Evolutionary conservation across 2,797 vertebrate species (phyloP), one percentile per base, ranked within the genome.

Genomic region (Nannoperca obscura): DNA sequence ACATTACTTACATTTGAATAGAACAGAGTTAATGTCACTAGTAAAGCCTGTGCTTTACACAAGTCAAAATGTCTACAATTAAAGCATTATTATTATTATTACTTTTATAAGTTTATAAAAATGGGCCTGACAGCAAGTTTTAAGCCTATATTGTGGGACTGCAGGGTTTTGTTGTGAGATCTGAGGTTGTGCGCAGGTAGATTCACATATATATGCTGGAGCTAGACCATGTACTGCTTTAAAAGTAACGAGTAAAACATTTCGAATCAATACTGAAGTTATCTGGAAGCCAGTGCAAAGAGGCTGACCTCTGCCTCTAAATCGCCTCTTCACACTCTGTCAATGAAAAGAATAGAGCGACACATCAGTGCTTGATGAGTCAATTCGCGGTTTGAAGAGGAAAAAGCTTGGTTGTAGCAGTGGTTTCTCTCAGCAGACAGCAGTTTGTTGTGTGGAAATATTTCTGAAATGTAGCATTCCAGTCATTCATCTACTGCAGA

Each of bases 371-470:
- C 14, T 49, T 71, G 36, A 19, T 1, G 4, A 42, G n/a, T 53
- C 20, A 30, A 36, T 54, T n/a, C 3, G 6, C 0, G 44, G 19
- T n/a, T 30, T 17, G 12, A 58, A 12, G 14, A 44, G 17, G 17
- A 27, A 24, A 46, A 52, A 30, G 17, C 7, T 22, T 1, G 27
- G 17, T 49, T 62, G 13, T 27, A 65, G 59, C 50, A 58, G 1
- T 4, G 0, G 57, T 78, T 77, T 53, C 11, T 64, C 20, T 58
- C 62, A 57, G 42, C 42, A 0, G 50, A 50, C 22, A 49, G 32
- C 14, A 12, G 4, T 24, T 49, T 36, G 36, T 6, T 57, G 70
- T 60, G 72, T 69, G 68, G 66, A 79, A 70, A 76, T 32, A 76
- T 63, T 64, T 36, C 27, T 32, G 32, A 63, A 62, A 30, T 36